Percentiles rank a stretch among this genome's conserved stretches.
Evolutionary conservation across 1,140 invertebrate species (phyloP).

Genomic region (Eueides isabella): DNA sequence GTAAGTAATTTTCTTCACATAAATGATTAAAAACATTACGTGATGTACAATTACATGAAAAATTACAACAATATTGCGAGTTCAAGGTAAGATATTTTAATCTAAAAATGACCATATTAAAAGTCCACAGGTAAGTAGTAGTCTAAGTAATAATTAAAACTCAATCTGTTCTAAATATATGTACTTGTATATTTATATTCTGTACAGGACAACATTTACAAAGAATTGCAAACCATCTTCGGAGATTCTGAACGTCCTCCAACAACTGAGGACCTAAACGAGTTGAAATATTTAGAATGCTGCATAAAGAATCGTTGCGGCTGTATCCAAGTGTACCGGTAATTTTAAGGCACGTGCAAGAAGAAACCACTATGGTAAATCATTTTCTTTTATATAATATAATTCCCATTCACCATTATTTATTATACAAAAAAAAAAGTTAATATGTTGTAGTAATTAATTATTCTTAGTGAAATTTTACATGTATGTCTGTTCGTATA

Average conservation of each 20-base stretch:
- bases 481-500: too few species aligned
- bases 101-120: too few species aligned
- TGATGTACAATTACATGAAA: too few species aligned
- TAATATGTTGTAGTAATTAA: too few species aligned
- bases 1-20: slow-evolving; percentile 16
- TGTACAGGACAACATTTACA: slow-evolving; percentile 40
- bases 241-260: slow-evolving; percentile 69
- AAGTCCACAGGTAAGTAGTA: too few species aligned
- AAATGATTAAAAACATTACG: not conserved
- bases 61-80: too few species aligned
- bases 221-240: slow-evolving; percentile 79
- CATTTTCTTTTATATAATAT: too few species aligned
- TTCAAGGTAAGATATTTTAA: too few species aligned
- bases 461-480: too few species aligned
- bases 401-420: too few species aligned
- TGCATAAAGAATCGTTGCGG: slow-evolving; percentile 53
- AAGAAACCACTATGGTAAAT: slow-evolving; percentile 40
- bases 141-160: too few species aligned
- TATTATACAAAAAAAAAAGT: too few species aligned
- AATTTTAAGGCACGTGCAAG: slow-evolving; percentile 79
- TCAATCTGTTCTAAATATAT: not conserved
- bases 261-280: slow-evolving; percentile 81
- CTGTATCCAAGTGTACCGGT: slow-evolving; percentile 86
- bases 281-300: slow-evolving; percentile 56
- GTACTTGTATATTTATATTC: not conserved